Base-by-base conservation (phyloP, 1,140 invertebrate species). In the Tetranychus cinnabarinus region DNA sequence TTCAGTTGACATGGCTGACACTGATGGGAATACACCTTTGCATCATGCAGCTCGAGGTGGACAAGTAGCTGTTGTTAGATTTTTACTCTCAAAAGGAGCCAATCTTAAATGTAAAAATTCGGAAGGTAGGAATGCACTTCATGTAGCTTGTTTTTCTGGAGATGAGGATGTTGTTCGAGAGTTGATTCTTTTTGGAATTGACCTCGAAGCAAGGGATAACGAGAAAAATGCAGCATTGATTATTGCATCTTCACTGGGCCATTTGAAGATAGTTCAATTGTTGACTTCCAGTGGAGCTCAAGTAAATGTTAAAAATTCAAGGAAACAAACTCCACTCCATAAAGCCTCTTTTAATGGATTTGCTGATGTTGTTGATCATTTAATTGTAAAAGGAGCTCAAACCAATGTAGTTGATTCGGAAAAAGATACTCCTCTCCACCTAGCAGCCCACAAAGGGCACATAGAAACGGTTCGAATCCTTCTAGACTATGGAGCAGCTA, bases 381-480 rank as follows among this genome's bases (percentile, higher is more conserved):
- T 52, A 2, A 6, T 52, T 31, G 31, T 52, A 2, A 52, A 23
- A 52, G 50, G 50, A n/a, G 50, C 13, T 1, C n/a, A 52, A 23
- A 23, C 23, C 31, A 33, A 52, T 52, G n/a, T 33, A 7, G n/a
- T 31, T 31, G 50, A 52, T 23, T 52, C 15, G 72, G 89, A 95
- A 72, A 91, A 91, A n/a, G 85, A 92, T 72, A 92, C 89, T 1
- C 86, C 90, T 0, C 82, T 95, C 3, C 90, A 95, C 70, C 78
- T 61, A 73, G 87, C 90, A 0, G 85, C 89, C 0, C 80, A 84
- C 60, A 79, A 87, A 69, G 90, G 91, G 0, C 88, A 92, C 68
- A 70, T 93, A 12, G 79, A 82, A 39, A 88, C 90, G 0, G 76
- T 96, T 7, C 75, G 84, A 61, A 76, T 93, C 0, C 76, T 97